Percentiles rank a stretch among this genome's conserved stretches.
These are phyloP conservation scores for Chloropsis hardwickii DNA, from an alignment of 2,113 vertebrate genomes.

Conservation along the genomic window DNA sequence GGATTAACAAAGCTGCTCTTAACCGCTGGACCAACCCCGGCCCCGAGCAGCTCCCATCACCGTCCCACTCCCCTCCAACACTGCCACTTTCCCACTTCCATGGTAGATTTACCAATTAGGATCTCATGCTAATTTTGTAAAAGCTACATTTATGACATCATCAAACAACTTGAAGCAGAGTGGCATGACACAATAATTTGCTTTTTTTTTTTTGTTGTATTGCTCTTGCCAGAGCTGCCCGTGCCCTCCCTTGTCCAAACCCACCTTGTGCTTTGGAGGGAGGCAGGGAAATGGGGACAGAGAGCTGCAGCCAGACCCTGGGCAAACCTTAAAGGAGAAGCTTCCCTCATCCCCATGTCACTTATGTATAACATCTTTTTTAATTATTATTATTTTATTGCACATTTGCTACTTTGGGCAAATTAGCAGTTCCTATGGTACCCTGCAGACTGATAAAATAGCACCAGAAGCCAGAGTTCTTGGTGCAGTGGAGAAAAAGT, in stretches of 20 bases:
- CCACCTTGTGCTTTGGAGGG: not conserved
- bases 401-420: not conserved
- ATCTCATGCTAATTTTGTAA: not conserved
- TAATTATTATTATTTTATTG: not conserved
- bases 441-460: not conserved
- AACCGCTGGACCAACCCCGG: not conserved
- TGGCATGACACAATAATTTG: fast-evolving
- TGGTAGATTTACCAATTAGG: not conserved
- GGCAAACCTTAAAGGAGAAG: not conserved
- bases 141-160: not conserved
- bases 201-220: not conserved
- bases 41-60: not conserved
- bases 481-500: not conserved
- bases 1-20: fast-evolving
- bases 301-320: not conserved
- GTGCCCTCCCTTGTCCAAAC: not conserved
- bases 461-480: not conserved
- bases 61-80: fast-evolving
- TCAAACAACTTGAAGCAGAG: not conserved
- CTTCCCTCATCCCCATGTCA: not conserved
- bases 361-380: not conserved
- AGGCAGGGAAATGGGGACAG: not conserved
- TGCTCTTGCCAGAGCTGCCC: not conserved
- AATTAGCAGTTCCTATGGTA: not conserved
- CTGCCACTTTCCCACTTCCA: not conserved